These are phyloP conservation scores for Xylota segnis DNA, from an alignment of 2,888 invertebrate genomes.

Conservation along the genomic window DNA sequence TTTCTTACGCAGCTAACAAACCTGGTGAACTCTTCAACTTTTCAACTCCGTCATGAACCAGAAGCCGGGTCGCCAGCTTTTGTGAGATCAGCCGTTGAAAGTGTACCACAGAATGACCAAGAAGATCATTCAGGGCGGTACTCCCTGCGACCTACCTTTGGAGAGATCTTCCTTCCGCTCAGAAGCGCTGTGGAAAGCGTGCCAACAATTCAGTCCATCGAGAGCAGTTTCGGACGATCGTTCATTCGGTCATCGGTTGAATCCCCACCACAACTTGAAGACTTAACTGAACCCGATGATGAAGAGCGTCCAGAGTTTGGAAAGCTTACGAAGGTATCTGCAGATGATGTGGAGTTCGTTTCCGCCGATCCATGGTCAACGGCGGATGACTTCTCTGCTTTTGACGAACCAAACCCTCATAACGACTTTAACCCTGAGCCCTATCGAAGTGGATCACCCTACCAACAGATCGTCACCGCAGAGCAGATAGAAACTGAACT, in stretches of 20 bases:
- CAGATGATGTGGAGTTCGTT: slow-evolving; percentile 55
- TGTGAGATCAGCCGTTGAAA: slow-evolving; percentile 83
- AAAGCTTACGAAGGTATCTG: slow-evolving; percentile 55
- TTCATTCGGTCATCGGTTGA: slow-evolving; percentile 83
- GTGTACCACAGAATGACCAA: slow-evolving; percentile 79
- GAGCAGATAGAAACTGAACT: slow-evolving; percentile 79
- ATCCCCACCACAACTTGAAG: slow-evolving; percentile 78
- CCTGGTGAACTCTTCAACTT: slow-evolving; percentile 23
- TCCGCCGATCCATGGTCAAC: slow-evolving; percentile 79
- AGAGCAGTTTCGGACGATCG: slow-evolving; percentile 56
- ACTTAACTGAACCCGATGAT: slow-evolving; percentile 77
- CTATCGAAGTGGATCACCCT: slow-evolving; percentile 83
- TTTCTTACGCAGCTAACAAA: slow-evolving; percentile 42
- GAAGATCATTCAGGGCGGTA: slow-evolving; percentile 79
- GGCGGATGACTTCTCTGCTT: slow-evolving; percentile 82
- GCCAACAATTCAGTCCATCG: slow-evolving; percentile 83
- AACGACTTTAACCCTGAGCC: slow-evolving; percentile 81
- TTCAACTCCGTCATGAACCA: slow-evolving; percentile 73
- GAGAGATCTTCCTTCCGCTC: slow-evolving; percentile 86
- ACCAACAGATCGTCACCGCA: slow-evolving; percentile 81
- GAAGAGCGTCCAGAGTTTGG: slow-evolving; percentile 52
- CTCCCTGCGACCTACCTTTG: slow-evolving; percentile 81
- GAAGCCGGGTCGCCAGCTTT: slow-evolving; percentile 80
- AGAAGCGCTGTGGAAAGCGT: slow-evolving; percentile 91
- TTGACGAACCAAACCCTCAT: slow-evolving; percentile 78